phyloP scores from a whole-genome alignment of 1,140 invertebrate genomes.

The Ylistrum balloti region DNA sequence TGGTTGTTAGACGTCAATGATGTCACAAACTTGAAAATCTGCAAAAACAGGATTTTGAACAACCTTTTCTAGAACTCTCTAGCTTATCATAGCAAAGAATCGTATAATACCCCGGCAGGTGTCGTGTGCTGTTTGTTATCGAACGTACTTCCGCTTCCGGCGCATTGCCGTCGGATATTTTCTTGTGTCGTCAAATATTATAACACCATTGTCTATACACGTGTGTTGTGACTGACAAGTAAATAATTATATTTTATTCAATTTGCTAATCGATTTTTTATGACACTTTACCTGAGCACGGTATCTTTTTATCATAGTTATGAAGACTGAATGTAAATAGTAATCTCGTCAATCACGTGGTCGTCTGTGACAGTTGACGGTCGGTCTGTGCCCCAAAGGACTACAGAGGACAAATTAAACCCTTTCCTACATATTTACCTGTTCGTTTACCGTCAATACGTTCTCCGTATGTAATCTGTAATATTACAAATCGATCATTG shows the following conservation, averaged over 20 bases:
- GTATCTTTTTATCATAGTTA: slow-evolving; percentile 14
- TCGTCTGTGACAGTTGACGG: neutral
- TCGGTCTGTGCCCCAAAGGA: neutral
- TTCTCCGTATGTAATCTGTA: neutral
- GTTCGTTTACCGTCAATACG: neutral
- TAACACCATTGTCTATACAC: neutral
- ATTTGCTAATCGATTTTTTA: slow-evolving; percentile 36
- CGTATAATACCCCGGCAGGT: neutral
- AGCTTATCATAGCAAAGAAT: neutral
- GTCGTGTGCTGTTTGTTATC: neutral
- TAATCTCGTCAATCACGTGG: neutral
- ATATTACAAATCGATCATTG: neutral
- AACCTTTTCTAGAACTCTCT: neutral
- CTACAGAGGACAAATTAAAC: neutral
- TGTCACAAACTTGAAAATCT: neutral
- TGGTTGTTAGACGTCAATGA: neutral
- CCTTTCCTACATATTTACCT: neutral
- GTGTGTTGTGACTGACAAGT: neutral
- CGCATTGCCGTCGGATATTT: neutral
- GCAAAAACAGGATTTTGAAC: neutral
- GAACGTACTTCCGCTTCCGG: neutral
- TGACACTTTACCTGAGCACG: neutral
- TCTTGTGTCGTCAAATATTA: neutral
- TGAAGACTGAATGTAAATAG: neutral
- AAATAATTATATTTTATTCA: slow-evolving; percentile 14